These are phyloP conservation scores for Dicycla oo DNA, from an alignment of 2,888 invertebrate species.

Conservation along the genomic window DNA sequence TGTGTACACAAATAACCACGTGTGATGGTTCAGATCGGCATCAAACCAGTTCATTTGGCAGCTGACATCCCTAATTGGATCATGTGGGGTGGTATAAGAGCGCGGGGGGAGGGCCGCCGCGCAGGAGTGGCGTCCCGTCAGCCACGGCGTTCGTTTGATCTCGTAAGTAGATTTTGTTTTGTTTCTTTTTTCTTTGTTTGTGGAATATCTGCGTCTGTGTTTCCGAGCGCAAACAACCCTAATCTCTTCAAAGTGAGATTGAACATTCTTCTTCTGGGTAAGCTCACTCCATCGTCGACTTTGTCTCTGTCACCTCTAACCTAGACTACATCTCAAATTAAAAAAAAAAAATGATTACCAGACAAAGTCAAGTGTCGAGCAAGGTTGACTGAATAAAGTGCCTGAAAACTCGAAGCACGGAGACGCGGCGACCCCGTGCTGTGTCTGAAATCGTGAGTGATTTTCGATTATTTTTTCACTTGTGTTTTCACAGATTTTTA, in stretches of 20 bases:
- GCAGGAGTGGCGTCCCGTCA: slow-evolving; percentile 83
- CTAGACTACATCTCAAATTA: too few relatives aligned
- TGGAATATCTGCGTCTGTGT: too few relatives aligned
- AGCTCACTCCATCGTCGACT: too few relatives aligned
- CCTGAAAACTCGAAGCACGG: too few relatives aligned
- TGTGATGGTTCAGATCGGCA: slow-evolving; percentile 53
- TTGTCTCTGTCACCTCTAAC: too few relatives aligned
- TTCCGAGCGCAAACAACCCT: too few relatives aligned
- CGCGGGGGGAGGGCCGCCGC: slow-evolving; percentile 66
- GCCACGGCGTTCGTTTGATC: slow-evolving; percentile 77
- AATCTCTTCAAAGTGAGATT: too few relatives aligned
- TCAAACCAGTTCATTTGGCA: slow-evolving; percentile 63
- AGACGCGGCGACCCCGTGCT: too few relatives aligned
- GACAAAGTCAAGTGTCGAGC: not conserved
- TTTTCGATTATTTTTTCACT: not conserved
- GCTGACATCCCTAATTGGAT: slow-evolving; percentile 77
- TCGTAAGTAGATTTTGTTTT: slow-evolving; percentile 73
- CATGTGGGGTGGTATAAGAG: slow-evolving; percentile 76
- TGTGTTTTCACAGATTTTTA: not conserved
- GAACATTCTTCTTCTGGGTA: too few relatives aligned
- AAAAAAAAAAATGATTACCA: too few relatives aligned
- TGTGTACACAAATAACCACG: slow-evolving; percentile 63
- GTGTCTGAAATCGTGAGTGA: not conserved
- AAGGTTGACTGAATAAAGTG: not conserved
- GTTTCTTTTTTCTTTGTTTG: not conserved